Conservation (phyloP, 2,113 vertebrate genomes). For the Ptilorrhoa leucosticta region DNA sequence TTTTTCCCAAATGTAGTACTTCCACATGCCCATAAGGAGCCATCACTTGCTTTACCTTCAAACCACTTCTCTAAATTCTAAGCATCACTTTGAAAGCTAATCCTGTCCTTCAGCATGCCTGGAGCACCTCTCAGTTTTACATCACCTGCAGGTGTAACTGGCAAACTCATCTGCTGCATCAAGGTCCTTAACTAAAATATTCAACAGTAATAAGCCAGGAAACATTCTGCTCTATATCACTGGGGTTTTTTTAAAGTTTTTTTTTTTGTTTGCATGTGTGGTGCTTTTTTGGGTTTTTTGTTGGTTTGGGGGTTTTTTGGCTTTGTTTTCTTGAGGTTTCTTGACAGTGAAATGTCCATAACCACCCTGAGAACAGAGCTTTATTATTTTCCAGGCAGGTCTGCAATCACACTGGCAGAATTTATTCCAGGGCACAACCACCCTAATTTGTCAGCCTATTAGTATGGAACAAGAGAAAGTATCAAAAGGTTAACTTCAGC, state of each 20-base stretch:
- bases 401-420: neutral
- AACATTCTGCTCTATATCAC: neutral
- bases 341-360: neutral
- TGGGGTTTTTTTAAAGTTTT: accelerated
- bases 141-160: neutral
- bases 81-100: neutral
- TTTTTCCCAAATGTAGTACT: neutral
- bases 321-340: neutral
- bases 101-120: neutral
- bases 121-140: neutral
- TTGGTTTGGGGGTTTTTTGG: neutral
- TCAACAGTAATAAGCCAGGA: neutral
- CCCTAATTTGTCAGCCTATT: neutral
- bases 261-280: too few relatives aligned
- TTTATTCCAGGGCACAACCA: neutral
- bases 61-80: neutral
- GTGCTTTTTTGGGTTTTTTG: accelerated
- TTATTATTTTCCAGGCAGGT: neutral
- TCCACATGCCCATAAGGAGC: neutral
- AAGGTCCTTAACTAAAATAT: neutral
- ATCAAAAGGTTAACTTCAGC: neutral
- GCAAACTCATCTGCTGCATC: neutral
- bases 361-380: neutral
- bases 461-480: neutral
- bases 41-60: neutral